Percentiles rank a stretch among this genome's conserved stretches.
These are phyloP conservation scores for Tineola bisselliella DNA, from an alignment of 2,888 invertebrate species.

Conservation along the genomic window DNA sequence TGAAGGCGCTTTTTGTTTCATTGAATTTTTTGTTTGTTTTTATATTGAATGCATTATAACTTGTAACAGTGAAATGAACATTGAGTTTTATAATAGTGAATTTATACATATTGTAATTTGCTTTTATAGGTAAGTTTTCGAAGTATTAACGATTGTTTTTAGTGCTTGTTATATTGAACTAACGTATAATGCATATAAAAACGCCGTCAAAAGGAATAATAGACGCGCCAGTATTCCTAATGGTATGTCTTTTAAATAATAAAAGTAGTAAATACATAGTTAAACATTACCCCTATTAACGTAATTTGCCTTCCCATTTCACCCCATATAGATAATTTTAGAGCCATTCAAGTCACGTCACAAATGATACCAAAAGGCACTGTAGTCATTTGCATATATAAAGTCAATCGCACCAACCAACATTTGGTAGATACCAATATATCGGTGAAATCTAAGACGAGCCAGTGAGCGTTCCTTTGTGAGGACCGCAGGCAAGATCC, in stretches of 20 bases:
- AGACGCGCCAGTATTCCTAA: too few species aligned
- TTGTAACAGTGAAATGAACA: background rate
- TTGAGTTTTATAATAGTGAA: background rate
- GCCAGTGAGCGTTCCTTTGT: background rate
- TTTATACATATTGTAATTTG: background rate
- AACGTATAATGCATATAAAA: too few species aligned
- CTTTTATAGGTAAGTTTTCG: background rate
- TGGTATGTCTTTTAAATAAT: too few species aligned
- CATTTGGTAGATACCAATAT: constrained; percentile 6
- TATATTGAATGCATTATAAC: background rate
- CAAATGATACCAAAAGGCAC: background rate
- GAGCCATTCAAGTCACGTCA: background rate
- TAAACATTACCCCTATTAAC: too few species aligned
- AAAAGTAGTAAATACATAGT: too few species aligned
- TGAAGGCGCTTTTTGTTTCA: background rate
- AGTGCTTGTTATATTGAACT: too few species aligned
- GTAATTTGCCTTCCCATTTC: background rate
- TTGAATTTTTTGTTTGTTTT: background rate
- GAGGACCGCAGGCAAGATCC: background rate
- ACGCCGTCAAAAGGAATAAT: too few species aligned
- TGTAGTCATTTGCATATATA: constrained; percentile 8
- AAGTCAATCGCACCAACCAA: constrained; percentile 10
- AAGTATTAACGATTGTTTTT: too few species aligned
- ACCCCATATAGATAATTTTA: background rate
- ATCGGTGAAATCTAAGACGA: constrained; percentile 9